Percentiles rank a stretch among this genome's conserved stretches.
Conservation (phyloP, 1,140 invertebrate genomes). For the Agrypnia vestita region DNA sequence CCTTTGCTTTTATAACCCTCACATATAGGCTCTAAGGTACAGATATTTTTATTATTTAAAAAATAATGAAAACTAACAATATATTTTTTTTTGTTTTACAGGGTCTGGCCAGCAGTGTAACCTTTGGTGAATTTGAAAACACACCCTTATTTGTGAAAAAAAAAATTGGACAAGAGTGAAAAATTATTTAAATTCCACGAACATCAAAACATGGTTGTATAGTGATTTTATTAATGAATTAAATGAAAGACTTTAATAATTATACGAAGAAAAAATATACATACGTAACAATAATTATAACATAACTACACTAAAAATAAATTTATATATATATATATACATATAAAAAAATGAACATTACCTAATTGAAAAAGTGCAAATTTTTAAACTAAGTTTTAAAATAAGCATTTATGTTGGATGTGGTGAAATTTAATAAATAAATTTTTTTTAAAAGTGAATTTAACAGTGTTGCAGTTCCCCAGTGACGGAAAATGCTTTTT, state of each 20-base stretch:
- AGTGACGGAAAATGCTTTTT: no score
- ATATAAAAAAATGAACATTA: constrained; percentile 36
- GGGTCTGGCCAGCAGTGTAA: constrained; percentile 75
- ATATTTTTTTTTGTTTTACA: constrained; percentile 66
- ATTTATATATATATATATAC: constrained; percentile 40
- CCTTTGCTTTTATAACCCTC: no score
- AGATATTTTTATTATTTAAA: no score
- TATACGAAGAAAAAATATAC: constrained; percentile 33
- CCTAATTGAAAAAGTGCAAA: constrained; percentile 60
- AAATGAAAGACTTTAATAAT: constrained; percentile 27
- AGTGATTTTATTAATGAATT: constrained; percentile 40
- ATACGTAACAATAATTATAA: constrained; percentile 35
- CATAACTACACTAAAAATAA: constrained; percentile 40
- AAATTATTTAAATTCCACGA: constrained; percentile 23
- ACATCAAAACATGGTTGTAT: constrained; percentile 38
- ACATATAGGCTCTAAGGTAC: no score
- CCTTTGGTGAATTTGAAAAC: constrained; percentile 54
- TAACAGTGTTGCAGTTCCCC: no score
- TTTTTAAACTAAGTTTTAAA: constrained; percentile 46
- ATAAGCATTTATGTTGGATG: constrained; percentile 14
- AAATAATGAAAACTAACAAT: no score
- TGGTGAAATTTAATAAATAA: neutral
- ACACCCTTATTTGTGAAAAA: constrained; percentile 36
- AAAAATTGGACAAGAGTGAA: constrained; percentile 44
- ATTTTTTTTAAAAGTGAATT: no score